Conservation (phyloP, 1,140 invertebrate species). For the Polypedilum pembai region DNA sequence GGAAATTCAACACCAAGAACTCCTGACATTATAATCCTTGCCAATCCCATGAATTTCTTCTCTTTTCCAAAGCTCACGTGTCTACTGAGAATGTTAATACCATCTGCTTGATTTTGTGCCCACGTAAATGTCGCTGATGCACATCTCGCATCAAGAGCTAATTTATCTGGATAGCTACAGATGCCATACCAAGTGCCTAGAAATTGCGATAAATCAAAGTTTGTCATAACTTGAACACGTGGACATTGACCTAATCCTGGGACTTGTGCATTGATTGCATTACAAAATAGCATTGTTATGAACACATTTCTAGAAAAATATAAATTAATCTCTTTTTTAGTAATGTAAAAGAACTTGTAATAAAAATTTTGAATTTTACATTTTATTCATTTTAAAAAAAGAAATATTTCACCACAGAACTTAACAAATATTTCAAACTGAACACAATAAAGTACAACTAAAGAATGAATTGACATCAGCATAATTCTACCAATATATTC, state of each 20-base stretch:
- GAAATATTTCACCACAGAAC: neutral
- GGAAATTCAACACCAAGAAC: neutral
- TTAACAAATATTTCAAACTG: constrained; percentile 2
- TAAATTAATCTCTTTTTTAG: neutral
- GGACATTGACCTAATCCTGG: neutral
- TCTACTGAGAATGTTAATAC: neutral
- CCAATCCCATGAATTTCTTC: neutral
- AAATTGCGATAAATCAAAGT: neutral
- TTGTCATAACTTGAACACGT: neutral
- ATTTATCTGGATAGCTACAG: neutral
- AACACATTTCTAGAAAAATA: neutral
- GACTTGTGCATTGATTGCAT: neutral
- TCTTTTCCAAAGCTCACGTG: constrained; percentile 6
- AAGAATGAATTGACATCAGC: neutral
- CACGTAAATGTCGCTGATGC: neutral
- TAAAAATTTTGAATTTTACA: neutral
- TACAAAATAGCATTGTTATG: neutral
- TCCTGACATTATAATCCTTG: neutral
- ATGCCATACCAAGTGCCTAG: neutral
- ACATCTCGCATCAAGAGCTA: neutral
- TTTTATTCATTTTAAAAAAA: neutral
- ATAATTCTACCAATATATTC: neutral
- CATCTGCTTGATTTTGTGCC: neutral
- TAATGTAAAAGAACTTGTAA: neutral
- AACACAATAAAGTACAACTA: neutral